These are phyloP conservation scores for Zelostemma sp. DNA, from an alignment of 1,140 invertebrate genomes.

Conservation along the genomic window DNA sequence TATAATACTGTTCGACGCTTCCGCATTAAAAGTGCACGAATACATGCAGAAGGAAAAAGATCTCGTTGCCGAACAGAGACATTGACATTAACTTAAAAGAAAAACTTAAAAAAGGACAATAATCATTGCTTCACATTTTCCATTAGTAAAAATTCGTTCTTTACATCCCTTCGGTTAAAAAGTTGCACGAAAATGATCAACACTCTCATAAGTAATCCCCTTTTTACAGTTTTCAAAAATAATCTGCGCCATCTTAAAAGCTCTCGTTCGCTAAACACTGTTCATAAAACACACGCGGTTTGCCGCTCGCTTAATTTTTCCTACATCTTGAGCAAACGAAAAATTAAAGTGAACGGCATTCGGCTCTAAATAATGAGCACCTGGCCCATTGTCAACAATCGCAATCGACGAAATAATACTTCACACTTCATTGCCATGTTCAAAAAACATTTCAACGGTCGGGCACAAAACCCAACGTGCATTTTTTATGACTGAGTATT, in stretches of 20 bases:
- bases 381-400: conserved; percentile 18
- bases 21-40: conserved; percentile 13
- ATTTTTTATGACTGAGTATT: neutral
- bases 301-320: conserved; percentile 64
- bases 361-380: conserved; percentile 20
- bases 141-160: conserved; percentile 4
- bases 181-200: conserved; percentile 1
- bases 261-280: conserved; percentile 2
- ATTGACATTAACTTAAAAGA: conserved; percentile 4
- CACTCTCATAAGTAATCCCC: neutral
- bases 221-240: neutral
- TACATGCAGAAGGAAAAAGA: conserved; percentile 6
- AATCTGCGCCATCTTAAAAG: neutral
- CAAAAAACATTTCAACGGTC: conserved; percentile 21
- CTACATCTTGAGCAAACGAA: conserved; percentile 61
- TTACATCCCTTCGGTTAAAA: neutral
- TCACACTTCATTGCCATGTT: conserved; percentile 45
- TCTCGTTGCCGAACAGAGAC: conserved; percentile 13
- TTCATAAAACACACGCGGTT: conserved; percentile 15
- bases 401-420: conserved; percentile 63
- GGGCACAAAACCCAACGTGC: neutral
- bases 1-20: conserved; percentile 33
- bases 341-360: conserved; percentile 59
- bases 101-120: conserved; percentile 14
- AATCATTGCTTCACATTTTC: neutral